Evolutionary conservation across 2,797 vertebrate genomes (phyloP), one percentile per base, ranked within the genome.

Genomic region (Kryptolebias ocellatus): DNA sequence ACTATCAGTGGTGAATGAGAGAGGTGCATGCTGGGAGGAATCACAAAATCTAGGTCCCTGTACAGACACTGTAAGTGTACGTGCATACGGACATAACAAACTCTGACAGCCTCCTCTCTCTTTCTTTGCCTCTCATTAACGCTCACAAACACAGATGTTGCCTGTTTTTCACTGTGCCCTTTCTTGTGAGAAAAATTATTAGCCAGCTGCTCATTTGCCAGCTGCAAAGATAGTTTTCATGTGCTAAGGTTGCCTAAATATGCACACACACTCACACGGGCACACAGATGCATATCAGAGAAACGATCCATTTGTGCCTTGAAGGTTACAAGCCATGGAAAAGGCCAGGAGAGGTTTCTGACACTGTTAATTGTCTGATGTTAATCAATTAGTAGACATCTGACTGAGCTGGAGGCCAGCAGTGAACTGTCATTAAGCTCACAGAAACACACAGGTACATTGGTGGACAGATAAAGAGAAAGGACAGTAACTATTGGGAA

Each of bases 341-440:
- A 72, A 76, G 76, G 82, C 73, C 81, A 63, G 65, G 2, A 60
- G 61, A 83, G 85, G 79, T 77, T 85, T 84, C 70, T 51, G 66
- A 82, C 87, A 81, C 72, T 4, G 62, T 61, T 78, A 85, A 78
- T 76, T 55, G 77, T 72, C 62, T 75, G 76, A 83, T 86, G 80
- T 87, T 83, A 88, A 90, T 90, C 88, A 91, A 89, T 92, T 90
- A 88, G 72, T 46, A 60, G 82, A 83, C 72, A 72, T 78, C 67
- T 55, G 81, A 73, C 70, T 71, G 81, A 87, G 83, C 84, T 81
- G 76, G 56, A 67, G 75, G 79, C 70, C 74, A 66, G 64, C 27
- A 27, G 46, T 60, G 73, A 78, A 64, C 69, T 80, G 82, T 63
- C 70, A 76, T 67, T 88, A 77, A 71, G 70, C 56, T 52, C 39